Base-by-base conservation (phyloP, 2,797 vertebrate genomes). In the Myotis pilosus region DNA sequence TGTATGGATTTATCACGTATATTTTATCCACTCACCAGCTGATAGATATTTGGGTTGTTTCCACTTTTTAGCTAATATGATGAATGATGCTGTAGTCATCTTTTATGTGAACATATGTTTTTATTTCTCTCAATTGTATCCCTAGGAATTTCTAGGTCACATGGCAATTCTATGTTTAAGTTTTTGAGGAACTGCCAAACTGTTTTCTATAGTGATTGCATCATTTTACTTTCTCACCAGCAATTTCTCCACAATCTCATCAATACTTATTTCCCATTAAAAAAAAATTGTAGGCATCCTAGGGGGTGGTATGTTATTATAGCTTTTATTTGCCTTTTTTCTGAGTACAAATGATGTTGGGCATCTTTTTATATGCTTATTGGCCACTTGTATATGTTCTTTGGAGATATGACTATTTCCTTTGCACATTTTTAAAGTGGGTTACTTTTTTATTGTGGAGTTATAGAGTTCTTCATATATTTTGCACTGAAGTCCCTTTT, bases 321-420 rank as follows among this genome's bases (percentile, higher is more conserved):
- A 16, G n/a, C 89, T 96, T 88, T 92, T 75, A 75, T 86, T 95
- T 92, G 11, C 25, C 30, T 22, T 66, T 75, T 94, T 75, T 28
- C 41, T 81, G 72, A 66, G 71, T 4, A 33, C 10, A 94, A 64
- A 51, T 93, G 49, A 88, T 87, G 8, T 80, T 89, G 20, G 80
- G 1, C 36, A 38, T 82, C 33, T 89, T 92, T 88, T 87, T 44
- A 71, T 79, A 28, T 91, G 30, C 17, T 87, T 92, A 75, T 30
- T 84, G 20, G 10, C 13, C 28, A 47, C 15, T 88, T 92, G 3
- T 41, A 30, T 68, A 16, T 91, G 8, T 84, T 75, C 30, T 93
- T 87, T 72, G 44, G 55, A 87, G 84, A 84, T 55, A 16, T 6
- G 10, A 90, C 30, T 80, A 3, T 68, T 64, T 72, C 23, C 25